These are phyloP conservation scores for Belonocnema kinseyi DNA, from an alignment of 1,140 invertebrate species.

Conservation along the genomic window DNA sequence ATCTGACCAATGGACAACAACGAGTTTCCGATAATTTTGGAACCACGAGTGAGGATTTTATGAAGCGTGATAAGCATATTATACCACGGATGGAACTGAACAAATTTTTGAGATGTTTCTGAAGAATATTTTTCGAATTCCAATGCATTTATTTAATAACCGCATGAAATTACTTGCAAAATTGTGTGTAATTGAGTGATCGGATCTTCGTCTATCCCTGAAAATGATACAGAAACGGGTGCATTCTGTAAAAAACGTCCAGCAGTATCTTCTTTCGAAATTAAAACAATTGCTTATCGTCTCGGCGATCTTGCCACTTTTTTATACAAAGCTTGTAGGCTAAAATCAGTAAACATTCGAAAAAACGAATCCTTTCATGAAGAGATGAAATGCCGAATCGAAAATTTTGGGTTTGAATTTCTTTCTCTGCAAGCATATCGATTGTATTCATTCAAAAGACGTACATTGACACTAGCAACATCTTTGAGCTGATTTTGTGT, in stretches of 20 bases:
- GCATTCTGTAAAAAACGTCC: neutral
- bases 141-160: neutral
- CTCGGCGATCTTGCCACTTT: neutral
- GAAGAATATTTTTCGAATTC: neutral
- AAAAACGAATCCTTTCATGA: neutral
- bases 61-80: too few relatives aligned
- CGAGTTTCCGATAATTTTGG: too few relatives aligned
- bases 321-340: neutral
- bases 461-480: too few relatives aligned
- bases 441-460: too few relatives aligned
- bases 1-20: too few relatives aligned
- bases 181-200: neutral
- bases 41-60: too few relatives aligned
- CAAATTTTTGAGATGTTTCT: neutral
- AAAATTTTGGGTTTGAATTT: too few relatives aligned
- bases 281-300: too few relatives aligned
- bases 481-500: too few relatives aligned
- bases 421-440: too few relatives aligned
- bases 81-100: too few relatives aligned
- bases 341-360: neutral
- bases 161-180: neutral
- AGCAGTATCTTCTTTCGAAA: too few relatives aligned
- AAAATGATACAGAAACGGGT: neutral
- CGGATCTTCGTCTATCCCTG: neutral
- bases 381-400: neutral